Evolutionary conservation across 1,140 invertebrate species (phyloP), one percentile per base, ranked within the genome.

Genomic region (Gonioctena quinquepunctata): DNA sequence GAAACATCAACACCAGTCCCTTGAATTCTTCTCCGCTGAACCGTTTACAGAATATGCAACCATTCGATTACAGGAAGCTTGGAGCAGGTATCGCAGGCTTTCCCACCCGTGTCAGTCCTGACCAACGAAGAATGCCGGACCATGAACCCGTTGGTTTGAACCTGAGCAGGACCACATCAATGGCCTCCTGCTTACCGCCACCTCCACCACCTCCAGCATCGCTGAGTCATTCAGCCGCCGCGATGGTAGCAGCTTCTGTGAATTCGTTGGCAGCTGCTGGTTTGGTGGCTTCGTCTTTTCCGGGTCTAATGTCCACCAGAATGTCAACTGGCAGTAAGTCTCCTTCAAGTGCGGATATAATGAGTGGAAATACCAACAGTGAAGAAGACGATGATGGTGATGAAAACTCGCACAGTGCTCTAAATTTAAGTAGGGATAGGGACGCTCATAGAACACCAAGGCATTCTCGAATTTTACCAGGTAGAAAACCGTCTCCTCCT

Each of bases 1-100:
- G 76, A 57, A 83, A 72, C 52, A 77, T 87, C 57, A 83, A 84
- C 52, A 86, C 80, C 52, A 86, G 84, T 77, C 86, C 86, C 77
- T 85, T 87, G 69, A 80, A 87, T 28, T 87, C 86, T 74, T 95
- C 94, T 4, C 94, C 96, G 1, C 85, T 97, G 27, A 96, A 93
- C 82, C 89, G 94, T 77, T 85, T 97, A 21, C 94, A 97, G 84
- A 96, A 91, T 76, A 97, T 98, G 95, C 94, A 97, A 81, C 95
- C 95, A 1, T 96, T 96, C 82, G 95, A 97, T 81, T 97, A 94
- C 80, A 89, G 94, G 18, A 94, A 95, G 79, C 86, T 93, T 49
- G 87, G 88, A 61, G 84, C 86, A 65, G 83, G 86, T 80, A 74
- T 87, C 82, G 59, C 82, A 66, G 79, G 80, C 5, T 82, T 82